Conservation (phyloP, 2,113 vertebrate species). For the Sturnira hondurensis region DNA sequence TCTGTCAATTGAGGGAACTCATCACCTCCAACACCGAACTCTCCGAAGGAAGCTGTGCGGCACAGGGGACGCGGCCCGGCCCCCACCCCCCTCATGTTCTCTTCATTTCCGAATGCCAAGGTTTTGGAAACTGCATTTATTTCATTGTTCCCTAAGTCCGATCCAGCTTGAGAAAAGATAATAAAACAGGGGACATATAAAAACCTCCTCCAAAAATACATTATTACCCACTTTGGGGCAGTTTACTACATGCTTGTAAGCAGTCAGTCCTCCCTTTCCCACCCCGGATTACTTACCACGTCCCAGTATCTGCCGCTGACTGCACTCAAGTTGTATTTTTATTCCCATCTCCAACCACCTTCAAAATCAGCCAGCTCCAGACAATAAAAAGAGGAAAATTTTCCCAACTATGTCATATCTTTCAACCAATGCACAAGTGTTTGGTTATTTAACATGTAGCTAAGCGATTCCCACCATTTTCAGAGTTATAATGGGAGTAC, state of each 20-base stretch:
- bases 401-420: not conserved
- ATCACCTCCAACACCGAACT: not conserved
- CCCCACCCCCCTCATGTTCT: too few species aligned
- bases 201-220: not conserved
- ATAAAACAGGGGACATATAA: not conserved
- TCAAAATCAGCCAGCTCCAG: not conserved
- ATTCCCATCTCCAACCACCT: not conserved
- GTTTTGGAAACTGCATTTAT: not conserved
- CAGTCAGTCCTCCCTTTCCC: not conserved
- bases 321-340: not conserved
- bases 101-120: not conserved
- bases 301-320: not conserved
- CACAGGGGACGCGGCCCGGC: not conserved
- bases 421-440: not conserved
- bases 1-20: not conserved
- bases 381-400: not conserved
- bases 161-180: not conserved
- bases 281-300: not conserved
- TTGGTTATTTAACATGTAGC: not conserved
- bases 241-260: not conserved
- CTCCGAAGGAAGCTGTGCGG: not conserved
- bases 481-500: not conserved
- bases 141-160: not conserved
- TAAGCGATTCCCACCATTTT: not conserved
- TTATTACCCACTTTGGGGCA: not conserved